Percentiles rank a stretch among this genome's conserved stretches.
phyloP scores from a whole-genome alignment of 2,888 invertebrate species.

The Spodoptera picta region DNA sequence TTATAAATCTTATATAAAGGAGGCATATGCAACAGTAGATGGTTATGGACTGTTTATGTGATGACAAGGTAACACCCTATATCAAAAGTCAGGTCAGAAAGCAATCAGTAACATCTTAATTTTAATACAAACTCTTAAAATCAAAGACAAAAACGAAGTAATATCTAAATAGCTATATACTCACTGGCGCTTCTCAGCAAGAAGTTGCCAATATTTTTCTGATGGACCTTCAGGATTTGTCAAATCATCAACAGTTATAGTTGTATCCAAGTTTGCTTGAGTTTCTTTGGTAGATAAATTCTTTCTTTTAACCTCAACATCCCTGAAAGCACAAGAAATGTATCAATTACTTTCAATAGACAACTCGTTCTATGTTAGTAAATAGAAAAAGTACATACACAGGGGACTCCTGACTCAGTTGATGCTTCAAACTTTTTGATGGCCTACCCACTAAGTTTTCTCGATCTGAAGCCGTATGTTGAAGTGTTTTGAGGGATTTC shows the following conservation, averaged over 20 bases:
- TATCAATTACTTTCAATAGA: background rate
- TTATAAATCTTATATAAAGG: no score
- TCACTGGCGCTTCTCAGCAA: slow-evolving; percentile 92
- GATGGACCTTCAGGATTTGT: slow-evolving; percentile 91
- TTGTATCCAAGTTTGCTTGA: slow-evolving; percentile 88
- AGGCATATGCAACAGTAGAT: no score
- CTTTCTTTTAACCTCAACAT: slow-evolving; percentile 83
- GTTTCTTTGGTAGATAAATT: slow-evolving; percentile 88
- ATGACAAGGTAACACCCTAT: no score
- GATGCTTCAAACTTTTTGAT: slow-evolving; percentile 84
- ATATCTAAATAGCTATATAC: slow-evolving; percentile 46
- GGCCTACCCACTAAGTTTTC: slow-evolving; percentile 93
- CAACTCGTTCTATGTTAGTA: background rate
- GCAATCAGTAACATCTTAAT: no score
- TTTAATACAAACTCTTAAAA: no score
- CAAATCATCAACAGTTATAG: slow-evolving; percentile 91
- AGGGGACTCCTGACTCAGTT: slow-evolving; percentile 83
- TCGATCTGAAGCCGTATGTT: slow-evolving; percentile 91
- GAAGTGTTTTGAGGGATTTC: slow-evolving; percentile 92
- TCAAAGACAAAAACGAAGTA: background rate
- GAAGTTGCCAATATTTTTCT: slow-evolving; percentile 92
- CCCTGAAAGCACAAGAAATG: slow-evolving; percentile 62
- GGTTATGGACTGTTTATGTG: no score
- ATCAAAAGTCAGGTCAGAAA: no score
- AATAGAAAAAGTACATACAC: slow-evolving; percentile 74